These are phyloP conservation scores for Phoeniculus purpureus DNA, from an alignment of 2,797 vertebrate genomes.

Conservation along the genomic window DNA sequence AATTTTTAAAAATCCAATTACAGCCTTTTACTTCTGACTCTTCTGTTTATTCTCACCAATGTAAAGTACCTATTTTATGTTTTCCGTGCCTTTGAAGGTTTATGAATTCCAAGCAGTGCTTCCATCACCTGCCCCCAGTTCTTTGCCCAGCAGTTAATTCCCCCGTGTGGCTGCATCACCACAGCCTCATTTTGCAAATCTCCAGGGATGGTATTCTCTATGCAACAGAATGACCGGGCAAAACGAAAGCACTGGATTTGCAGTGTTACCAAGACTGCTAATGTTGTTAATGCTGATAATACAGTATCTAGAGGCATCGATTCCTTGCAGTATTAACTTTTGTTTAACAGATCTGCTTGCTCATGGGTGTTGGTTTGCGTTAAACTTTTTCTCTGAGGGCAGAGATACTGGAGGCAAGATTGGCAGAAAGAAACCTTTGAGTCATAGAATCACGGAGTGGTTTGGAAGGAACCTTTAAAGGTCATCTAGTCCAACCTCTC, in stretches of 20 bases:
- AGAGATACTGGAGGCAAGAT: background rate
- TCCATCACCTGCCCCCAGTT: background rate
- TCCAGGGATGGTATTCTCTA: background rate
- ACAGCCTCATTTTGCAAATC: background rate
- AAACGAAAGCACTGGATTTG: background rate
- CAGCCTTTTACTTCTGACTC: background rate
- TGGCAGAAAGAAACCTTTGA: background rate
- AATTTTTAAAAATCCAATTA: background rate
- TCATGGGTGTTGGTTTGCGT: background rate
- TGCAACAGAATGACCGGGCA: background rate
- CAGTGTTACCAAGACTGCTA: background rate
- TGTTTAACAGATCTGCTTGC: background rate
- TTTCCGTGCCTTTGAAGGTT: background rate
- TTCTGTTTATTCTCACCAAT: background rate
- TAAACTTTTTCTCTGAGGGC: background rate
- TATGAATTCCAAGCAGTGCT: background rate
- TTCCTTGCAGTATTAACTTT: background rate
- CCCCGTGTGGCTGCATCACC: constrained; percentile 13
- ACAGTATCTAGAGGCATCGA: background rate
- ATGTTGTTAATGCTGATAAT: background rate
- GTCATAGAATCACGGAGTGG: background rate
- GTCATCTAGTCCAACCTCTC: background rate
- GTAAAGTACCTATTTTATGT: background rate
- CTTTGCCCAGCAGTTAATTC: constrained; percentile 50
- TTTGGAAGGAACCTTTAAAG: background rate